These are phyloP conservation scores for Hermaeophaga mercurialis DNA, from an alignment of 2,888 invertebrate genomes.

Conservation along the genomic window DNA sequence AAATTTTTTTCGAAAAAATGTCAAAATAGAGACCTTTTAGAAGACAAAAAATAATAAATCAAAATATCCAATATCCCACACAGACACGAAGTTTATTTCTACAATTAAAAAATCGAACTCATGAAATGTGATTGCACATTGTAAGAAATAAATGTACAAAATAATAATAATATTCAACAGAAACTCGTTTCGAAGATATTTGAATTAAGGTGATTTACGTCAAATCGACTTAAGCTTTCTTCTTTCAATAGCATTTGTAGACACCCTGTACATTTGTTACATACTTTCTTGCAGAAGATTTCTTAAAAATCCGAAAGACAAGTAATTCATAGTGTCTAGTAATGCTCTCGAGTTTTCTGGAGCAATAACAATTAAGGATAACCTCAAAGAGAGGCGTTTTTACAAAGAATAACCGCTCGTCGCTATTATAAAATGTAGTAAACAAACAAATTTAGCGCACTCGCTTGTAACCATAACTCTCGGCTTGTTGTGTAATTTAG, in stretches of 20 bases:
- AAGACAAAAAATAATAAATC: too few relatives aligned
- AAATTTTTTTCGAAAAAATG: too few relatives aligned
- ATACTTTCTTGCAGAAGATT: background rate
- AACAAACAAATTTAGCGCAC: constrained; percentile 36
- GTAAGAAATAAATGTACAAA: too few relatives aligned
- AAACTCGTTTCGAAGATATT: background rate
- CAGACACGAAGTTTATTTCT: too few relatives aligned
- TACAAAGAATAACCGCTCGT: constrained; percentile 19
- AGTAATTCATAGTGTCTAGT: constrained; percentile 12
- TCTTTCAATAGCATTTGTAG: too few relatives aligned
- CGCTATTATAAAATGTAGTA: constrained; percentile 34
- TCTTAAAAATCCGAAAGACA: constrained; percentile 3
- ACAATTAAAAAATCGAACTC: too few relatives aligned
- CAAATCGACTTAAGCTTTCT: background rate
- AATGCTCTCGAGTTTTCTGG: constrained; percentile 8
- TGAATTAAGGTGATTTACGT: too few relatives aligned
- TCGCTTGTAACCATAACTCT: constrained; percentile 27
- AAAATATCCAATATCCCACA: too few relatives aligned
- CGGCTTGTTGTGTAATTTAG: constrained; percentile 32
- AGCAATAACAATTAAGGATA: constrained; percentile 29
- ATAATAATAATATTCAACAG: too few relatives aligned
- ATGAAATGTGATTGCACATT: too few relatives aligned
- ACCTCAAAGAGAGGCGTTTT: constrained; percentile 23
- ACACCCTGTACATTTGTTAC: too few relatives aligned
- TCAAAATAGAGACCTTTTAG: too few relatives aligned